Percentiles rank a stretch among this genome's conserved stretches.
phyloP scores from a whole-genome alignment of 2,888 invertebrate genomes.

The Nephrotoma guestfalica region DNA sequence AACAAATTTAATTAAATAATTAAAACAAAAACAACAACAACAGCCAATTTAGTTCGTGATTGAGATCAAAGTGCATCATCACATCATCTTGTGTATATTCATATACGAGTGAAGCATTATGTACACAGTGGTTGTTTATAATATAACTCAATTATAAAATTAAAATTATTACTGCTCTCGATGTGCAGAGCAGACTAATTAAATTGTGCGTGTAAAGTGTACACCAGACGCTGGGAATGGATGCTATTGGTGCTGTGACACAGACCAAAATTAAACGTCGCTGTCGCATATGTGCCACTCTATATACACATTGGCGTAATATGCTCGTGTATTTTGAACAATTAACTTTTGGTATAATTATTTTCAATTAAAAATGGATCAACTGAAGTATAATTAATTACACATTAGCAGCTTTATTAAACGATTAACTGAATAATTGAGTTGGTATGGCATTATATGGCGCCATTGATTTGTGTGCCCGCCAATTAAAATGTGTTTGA shows the following conservation, averaged over 20 bases:
- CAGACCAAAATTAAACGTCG: background rate
- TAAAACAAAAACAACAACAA: background rate
- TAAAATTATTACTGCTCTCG: background rate
- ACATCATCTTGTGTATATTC: background rate
- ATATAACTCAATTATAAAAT: background rate
- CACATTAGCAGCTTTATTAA: background rate
- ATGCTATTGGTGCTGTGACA: background rate
- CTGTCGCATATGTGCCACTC: background rate
- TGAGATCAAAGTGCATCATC: background rate
- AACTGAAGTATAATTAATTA: background rate
- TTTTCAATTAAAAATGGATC: background rate
- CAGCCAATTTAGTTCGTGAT: background rate
- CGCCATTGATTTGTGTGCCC: background rate
- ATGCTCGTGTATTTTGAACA: background rate
- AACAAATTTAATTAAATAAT: background rate
- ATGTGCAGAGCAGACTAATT: background rate
- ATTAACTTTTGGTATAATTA: background rate
- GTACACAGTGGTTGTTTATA: background rate
- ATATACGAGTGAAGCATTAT: background rate
- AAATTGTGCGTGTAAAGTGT: background rate
- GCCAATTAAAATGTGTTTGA: background rate
- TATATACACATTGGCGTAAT: background rate
- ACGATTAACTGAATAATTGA: background rate
- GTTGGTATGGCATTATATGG: background rate
- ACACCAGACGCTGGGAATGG: background rate